phyloP scores from a whole-genome alignment of 2,113 vertebrate species.

The Malurus melanocephalus region DNA sequence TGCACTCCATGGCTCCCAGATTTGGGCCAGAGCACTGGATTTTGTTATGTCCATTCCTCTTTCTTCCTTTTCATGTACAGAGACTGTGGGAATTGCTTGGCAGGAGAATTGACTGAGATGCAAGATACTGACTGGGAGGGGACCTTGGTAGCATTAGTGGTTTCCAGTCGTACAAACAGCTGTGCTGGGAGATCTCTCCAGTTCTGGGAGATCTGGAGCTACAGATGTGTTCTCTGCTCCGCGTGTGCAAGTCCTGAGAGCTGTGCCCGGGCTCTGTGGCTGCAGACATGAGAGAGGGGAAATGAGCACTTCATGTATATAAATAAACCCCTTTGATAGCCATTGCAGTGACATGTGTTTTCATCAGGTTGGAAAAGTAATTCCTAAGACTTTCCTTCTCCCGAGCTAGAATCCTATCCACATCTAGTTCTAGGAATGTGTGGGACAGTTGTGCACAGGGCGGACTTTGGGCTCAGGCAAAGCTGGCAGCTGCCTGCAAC shows the following conservation, averaged over 20 bases:
- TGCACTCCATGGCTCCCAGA: neutral
- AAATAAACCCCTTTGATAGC: neutral
- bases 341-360: neutral
- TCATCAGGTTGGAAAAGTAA: neutral
- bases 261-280: neutral
- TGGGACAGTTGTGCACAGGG: neutral
- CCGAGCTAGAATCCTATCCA: neutral
- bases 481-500: neutral
- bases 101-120: neutral
- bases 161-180: neutral
- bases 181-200: neutral
- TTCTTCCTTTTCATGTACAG: neutral
- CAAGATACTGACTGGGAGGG: neutral
- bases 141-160: neutral
- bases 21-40: neutral
- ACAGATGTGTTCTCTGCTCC: neutral
- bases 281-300: neutral
- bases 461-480: neutral
- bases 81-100: neutral
- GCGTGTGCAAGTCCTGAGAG: neutral
- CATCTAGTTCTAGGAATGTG: rapidly evolving
- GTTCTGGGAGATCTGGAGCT: neutral
- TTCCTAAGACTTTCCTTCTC: neutral
- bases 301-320: neutral
- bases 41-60: neutral